Conservation (phyloP, 2,797 vertebrate species). For the Hemibagrus guttatus region DNA sequence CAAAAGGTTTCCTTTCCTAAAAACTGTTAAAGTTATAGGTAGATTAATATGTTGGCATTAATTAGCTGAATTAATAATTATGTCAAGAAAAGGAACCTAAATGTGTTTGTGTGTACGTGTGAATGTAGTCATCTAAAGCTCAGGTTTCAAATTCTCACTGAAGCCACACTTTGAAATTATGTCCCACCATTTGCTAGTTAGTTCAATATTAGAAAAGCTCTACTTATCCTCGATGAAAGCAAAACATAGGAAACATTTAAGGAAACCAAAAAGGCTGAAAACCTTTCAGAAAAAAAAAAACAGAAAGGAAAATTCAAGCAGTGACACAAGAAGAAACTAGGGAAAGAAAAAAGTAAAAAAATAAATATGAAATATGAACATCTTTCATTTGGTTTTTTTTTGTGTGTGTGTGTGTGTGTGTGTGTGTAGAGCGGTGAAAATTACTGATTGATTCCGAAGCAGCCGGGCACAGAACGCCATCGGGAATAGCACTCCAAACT, state of each 20-base stretch:
- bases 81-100: neutral
- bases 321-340: neutral
- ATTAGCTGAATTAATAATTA: neutral
- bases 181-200: neutral
- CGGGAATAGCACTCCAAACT: conserved; percentile 5
- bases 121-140: neutral
- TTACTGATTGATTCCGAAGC: conserved; percentile 38
- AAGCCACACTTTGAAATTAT: neutral
- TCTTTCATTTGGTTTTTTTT: neutral
- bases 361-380: neutral
- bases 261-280: neutral
- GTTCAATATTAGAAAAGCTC: neutral
- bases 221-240: conserved; percentile 7
- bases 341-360: neutral
- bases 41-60: neutral
- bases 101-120: neutral
- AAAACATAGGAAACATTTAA: neutral
- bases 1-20: neutral
- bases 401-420: too few relatives aligned
- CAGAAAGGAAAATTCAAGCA: neutral
- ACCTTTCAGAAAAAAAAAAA: too few relatives aligned
- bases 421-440: neutral
- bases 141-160: neutral
- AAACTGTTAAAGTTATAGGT: neutral
- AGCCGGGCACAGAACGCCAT: conserved; percentile 4